Conservation (phyloP, 2,888 invertebrate species). For the Melinaea menophilus region DNA sequence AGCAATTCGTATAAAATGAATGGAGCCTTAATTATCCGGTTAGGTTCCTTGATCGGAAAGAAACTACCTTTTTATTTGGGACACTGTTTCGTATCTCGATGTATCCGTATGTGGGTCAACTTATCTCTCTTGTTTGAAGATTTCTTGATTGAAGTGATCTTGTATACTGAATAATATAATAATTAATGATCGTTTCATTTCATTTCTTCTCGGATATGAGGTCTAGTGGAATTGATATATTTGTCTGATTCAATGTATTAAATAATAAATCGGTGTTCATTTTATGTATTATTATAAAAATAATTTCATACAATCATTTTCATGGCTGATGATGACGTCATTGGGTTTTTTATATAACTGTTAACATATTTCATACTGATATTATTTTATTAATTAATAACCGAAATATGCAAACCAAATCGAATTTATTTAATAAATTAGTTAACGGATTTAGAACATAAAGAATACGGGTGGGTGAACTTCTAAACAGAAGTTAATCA, state of each 20-base stretch:
- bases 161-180: conserved; percentile 1
- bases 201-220: conserved; percentile 1
- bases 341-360: too few relatives aligned
- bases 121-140: conserved; percentile 5
- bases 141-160: conserved; percentile 8
- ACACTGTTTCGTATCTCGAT: conserved; percentile 12
- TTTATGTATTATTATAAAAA: not conserved
- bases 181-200: not conserved
- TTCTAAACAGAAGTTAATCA: too few relatives aligned
- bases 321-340: not conserved
- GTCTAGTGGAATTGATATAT: conserved; percentile 6
- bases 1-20: conserved; percentile 57
- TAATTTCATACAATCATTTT: not conserved
- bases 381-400: too few relatives aligned
- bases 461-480: too few relatives aligned
- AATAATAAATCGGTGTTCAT: not conserved
- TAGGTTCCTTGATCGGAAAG: conserved; percentile 42
- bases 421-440: too few relatives aligned
- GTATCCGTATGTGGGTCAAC: conserved; percentile 8
- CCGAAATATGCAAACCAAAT: too few relatives aligned
- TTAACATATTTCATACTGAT: too few relatives aligned
- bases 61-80: conserved; percentile 30
- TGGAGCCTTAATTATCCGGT: conserved; percentile 69
- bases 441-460: too few relatives aligned
- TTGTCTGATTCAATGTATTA: not conserved